Percentiles rank a stretch among this genome's conserved stretches.
Evolutionary conservation across 1,140 invertebrate species (phyloP).

Genomic region (Diabrotica virgifera): DNA sequence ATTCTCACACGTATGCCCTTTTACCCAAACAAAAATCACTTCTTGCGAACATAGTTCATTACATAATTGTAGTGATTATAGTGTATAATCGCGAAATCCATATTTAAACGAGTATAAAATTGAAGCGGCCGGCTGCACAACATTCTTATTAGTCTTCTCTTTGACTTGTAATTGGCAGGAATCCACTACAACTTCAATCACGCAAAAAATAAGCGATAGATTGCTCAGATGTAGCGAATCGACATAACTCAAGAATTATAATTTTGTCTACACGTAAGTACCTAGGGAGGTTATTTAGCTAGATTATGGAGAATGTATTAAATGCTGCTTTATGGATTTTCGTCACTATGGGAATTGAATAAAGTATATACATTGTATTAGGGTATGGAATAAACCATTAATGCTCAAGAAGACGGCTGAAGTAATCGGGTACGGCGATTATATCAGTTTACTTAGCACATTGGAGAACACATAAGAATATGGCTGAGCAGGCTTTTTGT

Average conservation of each 20-base stretch:
- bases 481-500: no score
- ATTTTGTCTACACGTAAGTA: constrained; percentile 3
- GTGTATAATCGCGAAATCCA: constrained; percentile 9
- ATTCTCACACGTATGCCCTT: constrained; percentile 7
- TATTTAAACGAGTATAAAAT: constrained; percentile 10
- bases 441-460: no score
- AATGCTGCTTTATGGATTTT: no score
- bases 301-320: no score
- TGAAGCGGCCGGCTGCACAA: constrained; percentile 5
- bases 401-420: no score
- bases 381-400: no score
- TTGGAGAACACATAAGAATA: no score
- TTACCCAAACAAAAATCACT: constrained; percentile 5
- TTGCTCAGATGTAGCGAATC: background rate
- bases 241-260: background rate
- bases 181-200: constrained; percentile 6
- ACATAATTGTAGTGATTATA: constrained; percentile 8
- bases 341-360: no score
- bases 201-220: background rate
- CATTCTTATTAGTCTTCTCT: constrained; percentile 10
- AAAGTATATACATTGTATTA: no score
- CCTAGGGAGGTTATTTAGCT: no score
- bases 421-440: no score
- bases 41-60: constrained; percentile 8
- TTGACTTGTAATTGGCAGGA: constrained; percentile 8